Conservation (phyloP, 2,113 vertebrate species). For the Aegotheles bennettii region DNA sequence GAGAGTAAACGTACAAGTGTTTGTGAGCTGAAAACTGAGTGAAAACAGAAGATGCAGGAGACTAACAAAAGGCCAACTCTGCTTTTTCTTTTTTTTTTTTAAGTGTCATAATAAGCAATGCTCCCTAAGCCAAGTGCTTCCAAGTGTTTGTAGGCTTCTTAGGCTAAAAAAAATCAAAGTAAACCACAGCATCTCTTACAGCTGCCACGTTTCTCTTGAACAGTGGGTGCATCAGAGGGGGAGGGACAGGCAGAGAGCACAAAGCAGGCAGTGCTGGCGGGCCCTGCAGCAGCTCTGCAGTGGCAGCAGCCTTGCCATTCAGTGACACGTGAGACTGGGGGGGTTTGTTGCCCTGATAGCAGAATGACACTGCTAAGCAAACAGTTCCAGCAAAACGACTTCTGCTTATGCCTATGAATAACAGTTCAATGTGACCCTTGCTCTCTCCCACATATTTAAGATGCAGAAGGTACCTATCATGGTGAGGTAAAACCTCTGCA, state of each 20-base stretch:
- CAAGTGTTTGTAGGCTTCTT: neutral
- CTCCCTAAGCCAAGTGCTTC: neutral
- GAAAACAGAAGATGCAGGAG: neutral
- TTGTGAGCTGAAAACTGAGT: neutral
- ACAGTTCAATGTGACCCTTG: neutral
- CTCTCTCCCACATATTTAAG: neutral
- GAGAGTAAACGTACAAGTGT: neutral
- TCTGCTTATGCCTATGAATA: neutral
- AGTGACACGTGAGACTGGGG: too few species aligned
- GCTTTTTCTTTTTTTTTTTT: neutral
- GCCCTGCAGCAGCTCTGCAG: neutral
- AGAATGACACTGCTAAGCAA: neutral
- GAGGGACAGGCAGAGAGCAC: neutral
- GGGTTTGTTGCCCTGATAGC: neutral
- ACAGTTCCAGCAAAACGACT: neutral
- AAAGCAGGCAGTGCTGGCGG: neutral
- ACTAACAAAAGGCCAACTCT: neutral
- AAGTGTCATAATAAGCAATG: neutral
- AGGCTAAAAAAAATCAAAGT: neutral
- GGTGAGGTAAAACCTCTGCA: neutral
- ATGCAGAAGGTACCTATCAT: too few species aligned
- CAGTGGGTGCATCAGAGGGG: neutral
- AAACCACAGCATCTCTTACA: rapidly evolving
- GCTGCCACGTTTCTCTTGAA: neutral
- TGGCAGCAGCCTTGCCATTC: too few species aligned